Conservation (phyloP, 2,888 invertebrate species). For the Cetonia aurata region DNA sequence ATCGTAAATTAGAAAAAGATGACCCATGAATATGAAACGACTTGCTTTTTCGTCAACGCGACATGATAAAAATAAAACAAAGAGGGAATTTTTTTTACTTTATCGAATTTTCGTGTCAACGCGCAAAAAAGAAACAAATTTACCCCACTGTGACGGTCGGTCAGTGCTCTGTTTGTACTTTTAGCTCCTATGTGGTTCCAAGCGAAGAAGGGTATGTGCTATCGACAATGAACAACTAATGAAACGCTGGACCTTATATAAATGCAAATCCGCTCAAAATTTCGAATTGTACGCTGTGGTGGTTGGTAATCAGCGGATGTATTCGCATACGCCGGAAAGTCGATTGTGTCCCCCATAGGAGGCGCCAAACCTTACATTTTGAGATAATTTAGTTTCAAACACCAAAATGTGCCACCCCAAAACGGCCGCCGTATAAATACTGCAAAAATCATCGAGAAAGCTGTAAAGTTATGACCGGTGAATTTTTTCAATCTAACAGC, state of each 20-base stretch:
- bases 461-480: too few relatives aligned
- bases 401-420: too few relatives aligned
- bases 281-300: too few relatives aligned
- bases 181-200: neutral
- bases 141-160: neutral
- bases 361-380: too few relatives aligned
- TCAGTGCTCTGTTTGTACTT: constrained; percentile 3
- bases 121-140: constrained; percentile 8
- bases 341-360: too few relatives aligned
- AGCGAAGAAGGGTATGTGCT: neutral
- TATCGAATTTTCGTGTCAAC: neutral
- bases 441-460: too few relatives aligned
- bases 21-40: constrained; percentile 14
- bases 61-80: constrained; percentile 5
- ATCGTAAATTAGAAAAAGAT: constrained; percentile 15
- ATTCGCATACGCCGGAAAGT: too few relatives aligned
- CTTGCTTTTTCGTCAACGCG: neutral
- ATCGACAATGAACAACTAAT: constrained; percentile 3
- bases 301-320: too few relatives aligned
- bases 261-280: constrained; percentile 48
- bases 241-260: constrained; percentile 43
- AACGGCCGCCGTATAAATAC: too few relatives aligned
- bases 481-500: too few relatives aligned
- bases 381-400: too few relatives aligned
- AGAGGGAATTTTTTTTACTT: neutral